Evolutionary conservation across 1,140 invertebrate species (phyloP), one percentile per base, ranked within the genome.

Genomic region (Marisa cornuarietis): DNA sequence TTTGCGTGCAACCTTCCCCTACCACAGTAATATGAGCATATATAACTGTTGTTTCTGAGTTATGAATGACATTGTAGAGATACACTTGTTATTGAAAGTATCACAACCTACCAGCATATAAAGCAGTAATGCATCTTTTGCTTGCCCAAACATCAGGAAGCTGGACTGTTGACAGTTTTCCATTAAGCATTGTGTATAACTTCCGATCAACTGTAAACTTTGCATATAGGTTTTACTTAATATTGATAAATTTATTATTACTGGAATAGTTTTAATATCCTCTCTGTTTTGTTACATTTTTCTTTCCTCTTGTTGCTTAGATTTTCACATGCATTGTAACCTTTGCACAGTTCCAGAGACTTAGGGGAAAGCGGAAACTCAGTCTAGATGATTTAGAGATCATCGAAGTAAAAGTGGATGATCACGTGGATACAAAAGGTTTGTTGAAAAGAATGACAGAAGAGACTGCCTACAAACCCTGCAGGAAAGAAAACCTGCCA

Each of bases 401-500:
- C 77, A 94, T 98, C 49, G 95, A 98, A 89, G 94, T 98, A 7
- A 95, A 94, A 87, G 95, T 95, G 52, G 94, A 95, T 85, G 94
- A 96, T 88, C 95, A 97, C 0, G 91, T 96, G 80, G 94, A 94
- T 14, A 94, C 96, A 83, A 93, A 94, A 76, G 94, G 96, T 88
- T 87, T 97, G 83, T 94, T 95, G 0, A 96, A 96, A 85, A 94
- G 95, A 0, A 87, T 97, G 26, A 95, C 95, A 58, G 95, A 96
- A 85, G 94, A 96, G 84, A 85, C 80, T 92, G 92, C 80, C 92
- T 74, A 91, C 92, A 90, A 90, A 87, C 91, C 83, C 49, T 85
- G 91, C 78, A 92, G 93, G 80, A 92, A 93, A 58, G 88, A 90
- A 26, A 92, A 93, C 84, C 93, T 94, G 83, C 94, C 94, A 0